Conservation (phyloP, 2,797 vertebrate species). For the Hydrolagus colliei region DNA sequence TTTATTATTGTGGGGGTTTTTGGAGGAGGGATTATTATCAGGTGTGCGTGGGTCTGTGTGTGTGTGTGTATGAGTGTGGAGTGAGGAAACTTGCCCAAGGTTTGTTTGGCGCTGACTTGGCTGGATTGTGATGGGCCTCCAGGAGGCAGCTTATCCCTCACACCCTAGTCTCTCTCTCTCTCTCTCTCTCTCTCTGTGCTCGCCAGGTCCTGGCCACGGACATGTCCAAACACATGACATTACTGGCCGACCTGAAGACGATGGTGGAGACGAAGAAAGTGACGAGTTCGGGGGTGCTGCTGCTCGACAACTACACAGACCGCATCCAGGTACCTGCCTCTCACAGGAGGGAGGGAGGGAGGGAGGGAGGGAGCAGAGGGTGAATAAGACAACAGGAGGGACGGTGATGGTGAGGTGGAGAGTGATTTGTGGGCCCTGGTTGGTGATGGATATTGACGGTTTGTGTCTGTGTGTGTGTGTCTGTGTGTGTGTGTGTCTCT, state of each 20-base stretch:
- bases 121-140: not conserved
- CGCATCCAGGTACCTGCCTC: constrained; percentile 73
- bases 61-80: too few species aligned
- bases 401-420: not conserved
- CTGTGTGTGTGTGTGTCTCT: not conserved
- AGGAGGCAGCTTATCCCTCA: not conserved
- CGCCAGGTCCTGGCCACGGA: constrained; percentile 84
- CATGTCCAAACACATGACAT: constrained; percentile 95
- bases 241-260: constrained; percentile 86
- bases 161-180: not conserved
- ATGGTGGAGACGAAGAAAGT: constrained; percentile 97
- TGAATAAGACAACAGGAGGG: too few species aligned
- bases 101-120: too few species aligned
- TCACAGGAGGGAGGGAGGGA: too few species aligned
- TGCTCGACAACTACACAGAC: constrained; percentile 87
- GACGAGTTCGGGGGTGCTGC: constrained; percentile 83
- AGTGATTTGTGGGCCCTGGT: not conserved
- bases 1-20: too few species aligned
- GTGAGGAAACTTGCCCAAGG: too few species aligned
- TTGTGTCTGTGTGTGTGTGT: not conserved
- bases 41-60: too few species aligned
- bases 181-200: not conserved
- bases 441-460: not conserved
- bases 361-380: not conserved
- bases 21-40: too few species aligned